These are phyloP conservation scores for Megalonaias nervosa DNA, from an alignment of 1,140 invertebrate species.

Conservation along the genomic window DNA sequence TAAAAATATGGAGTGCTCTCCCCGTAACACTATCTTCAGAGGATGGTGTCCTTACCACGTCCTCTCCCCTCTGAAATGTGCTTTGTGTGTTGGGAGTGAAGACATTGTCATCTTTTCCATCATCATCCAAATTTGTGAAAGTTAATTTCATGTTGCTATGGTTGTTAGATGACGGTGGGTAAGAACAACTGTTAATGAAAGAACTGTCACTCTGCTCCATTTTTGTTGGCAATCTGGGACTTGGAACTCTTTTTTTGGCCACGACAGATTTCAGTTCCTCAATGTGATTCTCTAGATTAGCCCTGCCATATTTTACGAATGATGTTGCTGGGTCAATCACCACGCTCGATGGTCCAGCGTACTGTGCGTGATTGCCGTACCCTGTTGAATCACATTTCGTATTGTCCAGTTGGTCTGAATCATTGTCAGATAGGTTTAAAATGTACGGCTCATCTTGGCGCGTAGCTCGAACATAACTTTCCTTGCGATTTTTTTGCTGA, in stretches of 20 bases:
- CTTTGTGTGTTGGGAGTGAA: not conserved
- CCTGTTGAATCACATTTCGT: slow-evolving; percentile 3
- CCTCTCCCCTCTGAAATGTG: slow-evolving; percentile 5
- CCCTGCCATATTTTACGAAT: not conserved
- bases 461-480: slow-evolving; percentile 62
- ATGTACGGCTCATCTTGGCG: slow-evolving; percentile 29
- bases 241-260: slow-evolving; percentile 24
- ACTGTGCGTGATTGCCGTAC: not conserved
- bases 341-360: not conserved
- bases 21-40: slow-evolving; percentile 23
- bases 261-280: slow-evolving; percentile 46
- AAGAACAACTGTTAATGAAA: not conserved
- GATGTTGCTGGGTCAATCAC: slow-evolving; percentile 1
- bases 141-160: not conserved
- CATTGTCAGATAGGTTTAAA: slow-evolving; percentile 32
- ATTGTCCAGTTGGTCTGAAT: slow-evolving; percentile 6
- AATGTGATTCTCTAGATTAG: slow-evolving; percentile 34
- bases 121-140: not conserved
- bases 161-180: not conserved
- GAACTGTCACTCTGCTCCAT: not conserved
- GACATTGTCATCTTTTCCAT: slow-evolving; percentile 1
- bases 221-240: not conserved
- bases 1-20: slow-evolving; percentile 14
- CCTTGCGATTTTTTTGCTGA: slow-evolving; percentile 57
- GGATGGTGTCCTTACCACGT: slow-evolving; percentile 22